phyloP scores from a whole-genome alignment of 2,113 vertebrate species.

The Calonectris borealis region DNA sequence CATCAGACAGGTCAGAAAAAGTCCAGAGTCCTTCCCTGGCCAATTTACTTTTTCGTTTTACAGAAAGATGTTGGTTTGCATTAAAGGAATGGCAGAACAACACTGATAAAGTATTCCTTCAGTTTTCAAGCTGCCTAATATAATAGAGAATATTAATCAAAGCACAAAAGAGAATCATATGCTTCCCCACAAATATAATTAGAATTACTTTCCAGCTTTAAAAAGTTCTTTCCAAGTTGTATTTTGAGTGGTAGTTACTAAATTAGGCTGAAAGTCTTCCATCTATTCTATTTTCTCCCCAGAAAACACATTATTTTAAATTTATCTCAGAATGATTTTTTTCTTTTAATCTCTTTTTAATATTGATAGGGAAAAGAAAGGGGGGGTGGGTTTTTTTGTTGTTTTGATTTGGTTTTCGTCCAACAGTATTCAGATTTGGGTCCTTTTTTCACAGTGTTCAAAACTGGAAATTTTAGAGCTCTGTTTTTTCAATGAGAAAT shows the following conservation, averaged over 20 bases:
- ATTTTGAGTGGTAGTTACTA: constrained; percentile 24
- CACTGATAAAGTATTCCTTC: constrained; percentile 1
- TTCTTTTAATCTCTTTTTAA: background rate
- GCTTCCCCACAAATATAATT: constrained; percentile 19
- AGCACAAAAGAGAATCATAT: constrained; percentile 32
- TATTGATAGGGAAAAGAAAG: background rate
- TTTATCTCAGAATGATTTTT: background rate
- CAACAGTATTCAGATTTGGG: background rate
- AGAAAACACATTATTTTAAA: constrained; percentile 6
- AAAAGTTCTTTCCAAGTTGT: constrained; percentile 37
- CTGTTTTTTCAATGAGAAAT: background rate
- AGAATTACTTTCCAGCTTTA: constrained; percentile 33
- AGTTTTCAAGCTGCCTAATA: background rate
- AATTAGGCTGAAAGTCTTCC: constrained; percentile 39
- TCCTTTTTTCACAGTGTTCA: background rate
- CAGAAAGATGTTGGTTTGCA: background rate
- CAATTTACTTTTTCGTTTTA: background rate
- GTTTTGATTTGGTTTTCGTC: background rate
- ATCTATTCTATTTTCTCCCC: constrained; percentile 20
- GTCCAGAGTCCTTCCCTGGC: background rate
- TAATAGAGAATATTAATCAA: constrained; percentile 44
- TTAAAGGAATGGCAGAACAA: background rate
- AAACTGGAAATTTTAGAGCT: background rate
- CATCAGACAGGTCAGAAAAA: background rate
- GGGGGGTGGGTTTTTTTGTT: background rate